phyloP scores from a whole-genome alignment of 2,113 vertebrate genomes.

The Caracal caracal region DNA sequence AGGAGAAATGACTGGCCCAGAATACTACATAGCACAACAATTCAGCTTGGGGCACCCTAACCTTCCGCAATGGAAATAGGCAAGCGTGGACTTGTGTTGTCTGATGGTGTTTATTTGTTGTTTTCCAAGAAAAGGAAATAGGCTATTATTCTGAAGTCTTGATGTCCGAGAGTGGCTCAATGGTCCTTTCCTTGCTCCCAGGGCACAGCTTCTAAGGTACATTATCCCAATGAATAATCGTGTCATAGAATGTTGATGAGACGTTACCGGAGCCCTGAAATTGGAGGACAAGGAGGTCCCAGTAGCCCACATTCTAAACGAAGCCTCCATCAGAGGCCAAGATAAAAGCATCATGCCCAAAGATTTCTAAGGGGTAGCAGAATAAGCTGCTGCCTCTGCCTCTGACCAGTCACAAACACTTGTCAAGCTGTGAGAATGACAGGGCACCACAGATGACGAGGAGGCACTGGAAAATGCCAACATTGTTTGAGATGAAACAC shows the following conservation, averaged over 20 bases:
- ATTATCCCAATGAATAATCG: not conserved
- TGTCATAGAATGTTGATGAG: not conserved
- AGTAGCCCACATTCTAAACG: not conserved
- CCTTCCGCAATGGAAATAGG: not conserved
- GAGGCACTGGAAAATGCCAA: not conserved
- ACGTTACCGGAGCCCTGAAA: not conserved
- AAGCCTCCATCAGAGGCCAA: not conserved
- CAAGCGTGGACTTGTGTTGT: not conserved
- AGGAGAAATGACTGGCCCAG: not conserved
- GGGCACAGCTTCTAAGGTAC: not conserved
- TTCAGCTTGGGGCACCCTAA: not conserved
- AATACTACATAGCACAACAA: not conserved
- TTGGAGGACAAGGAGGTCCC: not conserved
- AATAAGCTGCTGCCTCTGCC: not conserved
- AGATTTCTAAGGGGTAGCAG: not conserved
- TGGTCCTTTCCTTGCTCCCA: not conserved
- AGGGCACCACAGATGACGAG: not conserved
- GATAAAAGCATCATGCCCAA: not conserved
- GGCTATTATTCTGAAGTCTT: not conserved
- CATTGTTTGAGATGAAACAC: not conserved
- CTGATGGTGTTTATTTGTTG: not conserved
- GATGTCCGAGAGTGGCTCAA: not conserved
- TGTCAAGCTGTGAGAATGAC: not conserved
- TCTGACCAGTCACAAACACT: not conserved
- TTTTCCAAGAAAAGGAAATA: not conserved